phyloP scores from a whole-genome alignment of 1,140 invertebrate species.

The Saxidomus purpurata region DNA sequence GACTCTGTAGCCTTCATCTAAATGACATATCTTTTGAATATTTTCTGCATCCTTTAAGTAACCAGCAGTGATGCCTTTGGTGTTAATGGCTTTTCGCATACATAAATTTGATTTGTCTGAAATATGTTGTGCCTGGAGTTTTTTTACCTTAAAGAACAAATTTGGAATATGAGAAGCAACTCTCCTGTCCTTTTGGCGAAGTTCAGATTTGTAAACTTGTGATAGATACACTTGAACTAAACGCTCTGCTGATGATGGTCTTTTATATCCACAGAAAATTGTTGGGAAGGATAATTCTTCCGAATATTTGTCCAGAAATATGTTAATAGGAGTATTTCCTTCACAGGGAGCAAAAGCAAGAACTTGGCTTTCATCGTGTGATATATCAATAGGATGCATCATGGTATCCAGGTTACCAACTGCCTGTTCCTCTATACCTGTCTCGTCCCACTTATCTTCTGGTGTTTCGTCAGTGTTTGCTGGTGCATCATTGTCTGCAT shows the following conservation, averaged over 20 bases:
- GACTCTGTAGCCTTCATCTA: slow-evolving; percentile 47
- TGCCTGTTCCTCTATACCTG: neutral
- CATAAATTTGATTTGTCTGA: slow-evolving; percentile 16
- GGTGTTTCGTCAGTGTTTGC: neutral
- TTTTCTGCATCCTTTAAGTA: slow-evolving; percentile 5
- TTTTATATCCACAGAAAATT: slow-evolving; percentile 33
- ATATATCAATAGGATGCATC: neutral
- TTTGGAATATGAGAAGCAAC: slow-evolving; percentile 56
- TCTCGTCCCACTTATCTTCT: neutral
- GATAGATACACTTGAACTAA: neutral
- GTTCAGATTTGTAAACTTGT: neutral
- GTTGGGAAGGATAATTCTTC: slow-evolving; percentile 62
- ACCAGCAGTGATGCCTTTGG: neutral
- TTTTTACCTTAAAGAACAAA: slow-evolving; percentile 54
- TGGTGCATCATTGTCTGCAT: neutral
- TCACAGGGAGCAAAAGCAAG: slow-evolving; percentile 52
- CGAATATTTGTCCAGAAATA: slow-evolving; percentile 54
- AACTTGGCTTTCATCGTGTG: neutral
- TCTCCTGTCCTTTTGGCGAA: neutral
- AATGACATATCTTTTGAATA: slow-evolving; percentile 20
- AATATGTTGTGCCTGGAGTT: slow-evolving; percentile 3
- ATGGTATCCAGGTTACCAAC: slow-evolving; percentile 50
- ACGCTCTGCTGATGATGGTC: neutral
- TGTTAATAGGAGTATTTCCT: slow-evolving; percentile 53
- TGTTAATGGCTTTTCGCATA: slow-evolving; percentile 38